These are phyloP conservation scores for Blera fallax DNA, from an alignment of 2,888 invertebrate species.

Conservation along the genomic window DNA sequence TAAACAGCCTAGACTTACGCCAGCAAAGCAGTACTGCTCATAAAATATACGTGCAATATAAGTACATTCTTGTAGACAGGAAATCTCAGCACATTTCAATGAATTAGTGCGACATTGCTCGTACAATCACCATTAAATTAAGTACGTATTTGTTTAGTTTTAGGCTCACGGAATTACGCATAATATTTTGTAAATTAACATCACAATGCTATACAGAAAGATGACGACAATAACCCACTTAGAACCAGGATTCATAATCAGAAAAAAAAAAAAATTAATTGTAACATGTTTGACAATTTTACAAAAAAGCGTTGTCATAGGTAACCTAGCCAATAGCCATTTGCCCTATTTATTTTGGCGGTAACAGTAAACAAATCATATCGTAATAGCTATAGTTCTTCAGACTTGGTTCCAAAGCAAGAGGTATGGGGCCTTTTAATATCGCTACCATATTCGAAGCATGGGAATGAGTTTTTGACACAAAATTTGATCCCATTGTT, in stretches of 20 bases:
- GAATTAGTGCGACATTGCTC: background rate
- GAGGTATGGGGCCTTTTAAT: background rate
- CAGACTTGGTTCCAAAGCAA: background rate
- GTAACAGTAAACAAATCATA: background rate
- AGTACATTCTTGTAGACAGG: background rate
- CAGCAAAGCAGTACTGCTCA: background rate
- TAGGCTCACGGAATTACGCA: background rate
- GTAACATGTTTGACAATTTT: conserved; percentile 34
- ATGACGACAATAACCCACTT: background rate
- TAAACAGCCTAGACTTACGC: background rate
- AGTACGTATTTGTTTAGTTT: conserved; percentile 6
- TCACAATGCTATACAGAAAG: background rate
- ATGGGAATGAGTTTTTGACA: background rate
- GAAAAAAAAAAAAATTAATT: background rate
- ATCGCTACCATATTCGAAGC: background rate
- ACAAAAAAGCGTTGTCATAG: conserved; percentile 9
- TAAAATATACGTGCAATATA: background rate
- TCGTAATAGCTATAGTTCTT: background rate
- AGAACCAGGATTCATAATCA: background rate
- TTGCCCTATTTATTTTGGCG: conserved; percentile 21
- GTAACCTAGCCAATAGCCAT: no score
- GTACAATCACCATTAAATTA: background rate
- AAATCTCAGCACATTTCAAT: background rate
- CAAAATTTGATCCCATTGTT: background rate
- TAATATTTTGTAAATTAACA: background rate